These are phyloP conservation scores for Gasterosteus aculeatus DNA, from an alignment of 2,113 vertebrate genomes.

Conservation along the genomic window DNA sequence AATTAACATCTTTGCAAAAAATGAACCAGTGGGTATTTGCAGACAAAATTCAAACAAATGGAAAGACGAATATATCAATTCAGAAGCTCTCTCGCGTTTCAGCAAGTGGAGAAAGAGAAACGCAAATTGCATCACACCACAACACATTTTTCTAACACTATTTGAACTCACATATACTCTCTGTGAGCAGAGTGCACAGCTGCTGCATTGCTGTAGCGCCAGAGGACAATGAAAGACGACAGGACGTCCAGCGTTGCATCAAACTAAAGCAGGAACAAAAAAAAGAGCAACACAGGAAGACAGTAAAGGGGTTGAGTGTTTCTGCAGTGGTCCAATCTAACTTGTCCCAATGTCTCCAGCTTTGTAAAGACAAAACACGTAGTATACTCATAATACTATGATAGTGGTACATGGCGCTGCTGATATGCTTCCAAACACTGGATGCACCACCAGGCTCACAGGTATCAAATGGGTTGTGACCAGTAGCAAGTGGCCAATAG, in stretches of 20 bases:
- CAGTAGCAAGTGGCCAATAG: too few species aligned
- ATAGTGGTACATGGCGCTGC: background rate
- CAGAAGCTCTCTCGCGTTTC: background rate
- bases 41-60: background rate
- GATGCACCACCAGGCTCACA: background rate
- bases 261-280: constrained; percentile 83
- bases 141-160: constrained; percentile 6
- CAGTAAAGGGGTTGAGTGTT: background rate
- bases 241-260: constrained; percentile 95
- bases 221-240: constrained; percentile 94
- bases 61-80: background rate
- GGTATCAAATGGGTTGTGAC: background rate
- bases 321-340: background rate
- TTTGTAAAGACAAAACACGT: background rate
- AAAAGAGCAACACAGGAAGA: background rate
- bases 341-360: background rate
- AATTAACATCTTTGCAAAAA: background rate
- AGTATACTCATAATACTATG: background rate
- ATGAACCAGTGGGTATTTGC: background rate
- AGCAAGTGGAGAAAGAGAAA: background rate
- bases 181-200: constrained; percentile 97
- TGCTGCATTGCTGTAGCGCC: constrained; percentile 98
- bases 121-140: background rate
- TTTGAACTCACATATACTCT: constrained; percentile 90
- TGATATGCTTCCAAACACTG: background rate